phyloP scores from a whole-genome alignment of 2,888 invertebrate genomes.

The Drosophila subsilvestris region DNA sequence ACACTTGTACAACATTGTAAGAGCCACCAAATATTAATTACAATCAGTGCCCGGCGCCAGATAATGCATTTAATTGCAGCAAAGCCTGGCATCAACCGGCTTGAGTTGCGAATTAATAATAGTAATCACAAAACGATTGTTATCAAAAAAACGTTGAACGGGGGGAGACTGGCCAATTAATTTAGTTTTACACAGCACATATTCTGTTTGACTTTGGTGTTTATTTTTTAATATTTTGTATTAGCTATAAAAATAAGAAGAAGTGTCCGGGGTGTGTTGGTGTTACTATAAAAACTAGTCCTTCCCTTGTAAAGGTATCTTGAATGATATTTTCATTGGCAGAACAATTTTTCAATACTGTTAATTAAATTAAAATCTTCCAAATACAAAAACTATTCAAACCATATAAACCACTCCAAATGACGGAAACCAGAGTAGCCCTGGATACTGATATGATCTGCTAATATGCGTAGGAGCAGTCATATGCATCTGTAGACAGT shows the following conservation, averaged over 20 bases:
- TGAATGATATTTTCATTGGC: too few species aligned
- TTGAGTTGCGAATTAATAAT: slow-evolving; percentile 27
- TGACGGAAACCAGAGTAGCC: slow-evolving; percentile 24
- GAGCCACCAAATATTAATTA: not conserved
- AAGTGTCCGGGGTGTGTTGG: too few species aligned
- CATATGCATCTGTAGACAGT: slow-evolving; percentile 24
- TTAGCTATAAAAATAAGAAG: not conserved
- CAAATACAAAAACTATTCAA: too few species aligned
- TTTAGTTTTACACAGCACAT: slow-evolving; percentile 7
- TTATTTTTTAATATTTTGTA: not conserved
- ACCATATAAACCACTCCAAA: not conserved
- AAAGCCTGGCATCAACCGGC: slow-evolving; percentile 38
- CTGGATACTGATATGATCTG: slow-evolving; percentile 14
- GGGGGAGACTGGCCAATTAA: slow-evolving; percentile 12
- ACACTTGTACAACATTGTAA: not conserved
- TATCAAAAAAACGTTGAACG: slow-evolving; percentile 9
- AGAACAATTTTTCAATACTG: too few species aligned
- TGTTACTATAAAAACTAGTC: too few species aligned
- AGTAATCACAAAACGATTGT: slow-evolving; percentile 8
- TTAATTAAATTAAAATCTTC: too few species aligned
- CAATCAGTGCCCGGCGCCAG: slow-evolving; percentile 20
- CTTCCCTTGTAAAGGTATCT: too few species aligned
- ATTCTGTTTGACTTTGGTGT: slow-evolving; percentile 3
- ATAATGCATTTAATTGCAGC: slow-evolving; percentile 33
- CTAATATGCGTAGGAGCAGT: slow-evolving; percentile 14